A percentile compares a stretch with the other conserved stretches of the same genome.
These are phyloP conservation scores for Zaprionus nigranus DNA, from an alignment of 1,140 invertebrate genomes.

Conservation along the genomic window DNA sequence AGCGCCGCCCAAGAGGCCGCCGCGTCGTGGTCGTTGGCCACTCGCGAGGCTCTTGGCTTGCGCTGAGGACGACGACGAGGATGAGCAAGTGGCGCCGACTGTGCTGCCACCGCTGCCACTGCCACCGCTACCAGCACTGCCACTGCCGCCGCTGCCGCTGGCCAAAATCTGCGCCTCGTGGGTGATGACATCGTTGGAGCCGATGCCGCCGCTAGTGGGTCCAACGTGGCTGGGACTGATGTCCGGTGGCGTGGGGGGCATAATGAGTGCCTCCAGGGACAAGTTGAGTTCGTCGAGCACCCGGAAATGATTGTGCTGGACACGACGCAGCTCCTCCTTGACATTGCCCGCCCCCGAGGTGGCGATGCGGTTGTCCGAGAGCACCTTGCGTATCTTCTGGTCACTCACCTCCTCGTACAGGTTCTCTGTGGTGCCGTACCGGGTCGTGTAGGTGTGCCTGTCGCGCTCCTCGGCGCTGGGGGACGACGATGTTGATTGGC, in stretches of 20 bases:
- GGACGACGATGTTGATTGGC: constrained; percentile 68
- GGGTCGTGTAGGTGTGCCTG: constrained; percentile 89
- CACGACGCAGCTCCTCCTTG: constrained; percentile 92
- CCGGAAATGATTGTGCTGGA: constrained; percentile 91
- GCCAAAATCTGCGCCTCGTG: constrained; percentile 35
- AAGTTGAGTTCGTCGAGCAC: constrained; percentile 94
- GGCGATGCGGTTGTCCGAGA: constrained; percentile 85
- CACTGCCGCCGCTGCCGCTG: constrained; percentile 28
- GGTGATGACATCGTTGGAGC: constrained; percentile 29
- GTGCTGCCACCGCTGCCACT: constrained; percentile 71
- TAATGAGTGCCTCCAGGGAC: constrained; percentile 93
- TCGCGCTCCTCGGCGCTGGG: constrained; percentile 78
- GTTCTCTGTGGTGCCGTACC: constrained; percentile 93
- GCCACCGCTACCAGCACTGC: constrained; percentile 9
- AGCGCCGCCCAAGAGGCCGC: constrained; percentile 71
- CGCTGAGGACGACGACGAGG: constrained; percentile 8
- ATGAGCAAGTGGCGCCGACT: constrained; percentile 30
- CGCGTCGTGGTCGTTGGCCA: constrained; percentile 60
- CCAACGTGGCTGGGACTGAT: constrained; percentile 67
- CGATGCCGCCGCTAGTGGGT: constrained; percentile 8
- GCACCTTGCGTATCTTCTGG: constrained; percentile 85
- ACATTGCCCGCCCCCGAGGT: constrained; percentile 87
- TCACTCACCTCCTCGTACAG: constrained; percentile 94
- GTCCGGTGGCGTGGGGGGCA: constrained; percentile 87
- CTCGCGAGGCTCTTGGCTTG: constrained; percentile 23